Base-by-base conservation (phyloP, 1,140 invertebrate genomes). In the Caenorhabditis remanei region DNA sequence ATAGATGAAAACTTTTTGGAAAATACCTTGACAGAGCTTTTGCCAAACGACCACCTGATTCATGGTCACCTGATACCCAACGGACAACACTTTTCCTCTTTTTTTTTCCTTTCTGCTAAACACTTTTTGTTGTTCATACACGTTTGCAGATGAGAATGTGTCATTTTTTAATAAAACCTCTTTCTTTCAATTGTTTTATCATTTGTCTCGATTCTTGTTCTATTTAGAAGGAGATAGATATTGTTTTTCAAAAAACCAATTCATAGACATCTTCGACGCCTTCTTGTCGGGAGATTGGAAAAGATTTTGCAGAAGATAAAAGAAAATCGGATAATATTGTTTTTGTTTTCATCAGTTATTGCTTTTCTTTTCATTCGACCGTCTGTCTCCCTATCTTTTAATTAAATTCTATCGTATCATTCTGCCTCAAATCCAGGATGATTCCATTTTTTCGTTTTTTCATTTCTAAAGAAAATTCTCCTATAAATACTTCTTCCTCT, bases 321-420 rank as follows among this genome's bases (percentile, higher is more conserved):
- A 65, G 65, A 71, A 71, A 71, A 71, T 71, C 65, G 65, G 65
- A 71, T 71, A 71, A 71, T 11, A 71, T 71, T 71, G 65, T 71
- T 71, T 71, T 71, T 46, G 65, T 71, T 71, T 46, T 46, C 65
- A 71, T 71, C 65, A 71, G 13, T 71, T 71, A 43, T 71, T 14
- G 11, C 21, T 43, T 43, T 71, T 71, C 65, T 11, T 71, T 43
- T 46, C 16, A 63, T 32, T 32, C n/a, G 61, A 32, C 61, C 5
- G 11, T 43, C 61, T 32, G 24, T 40, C 61, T 9, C n/a, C 56
- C 7, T 58, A 32, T 32, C 24, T 63, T 21, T 8, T 32, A 32
- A 63, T 63, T 63, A 32, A 63, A 63, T 63, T 63, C 24, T 4
- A 5, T 53, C 50, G 16, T 53, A 53, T 1, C 50, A 13, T 9